Percentiles rank a stretch among this genome's conserved stretches.
Conservation (phyloP, 2,888 invertebrate genomes). For the Polymixis flavicincta region DNA sequence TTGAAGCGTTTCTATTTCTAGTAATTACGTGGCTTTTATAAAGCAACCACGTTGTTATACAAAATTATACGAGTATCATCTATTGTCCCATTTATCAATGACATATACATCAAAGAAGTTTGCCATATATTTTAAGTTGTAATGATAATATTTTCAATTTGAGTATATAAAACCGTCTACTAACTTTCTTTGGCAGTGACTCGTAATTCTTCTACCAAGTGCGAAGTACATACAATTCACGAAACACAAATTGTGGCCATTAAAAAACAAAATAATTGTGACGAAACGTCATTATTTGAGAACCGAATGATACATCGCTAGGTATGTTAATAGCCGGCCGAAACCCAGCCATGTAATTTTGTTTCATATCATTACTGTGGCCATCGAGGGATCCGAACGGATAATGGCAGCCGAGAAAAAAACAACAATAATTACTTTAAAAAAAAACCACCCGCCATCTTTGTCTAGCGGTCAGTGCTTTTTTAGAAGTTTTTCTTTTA, state of each 20-base stretch:
- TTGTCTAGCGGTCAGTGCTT: constrained; percentile 76
- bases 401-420: constrained; percentile 84
- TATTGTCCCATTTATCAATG: background rate
- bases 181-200: background rate
- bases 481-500: constrained; percentile 58
- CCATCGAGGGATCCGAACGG: constrained; percentile 77
- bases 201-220: constrained; percentile 6
- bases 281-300: constrained; percentile 73
- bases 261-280: constrained; percentile 56
- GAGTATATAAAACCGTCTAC: background rate
- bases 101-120: background rate
- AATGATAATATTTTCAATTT: constrained; percentile 5
- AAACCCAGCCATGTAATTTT: constrained; percentile 86
- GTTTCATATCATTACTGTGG: constrained; percentile 86
- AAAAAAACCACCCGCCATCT: constrained; percentile 77
- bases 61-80: background rate
- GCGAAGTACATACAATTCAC: constrained; percentile 36
- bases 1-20: background rate
- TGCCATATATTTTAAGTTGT: too few species aligned
- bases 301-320: constrained; percentile 83
- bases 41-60: too few species aligned
- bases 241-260: constrained; percentile 29
- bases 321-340: constrained; percentile 86
- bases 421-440: constrained; percentile 79
- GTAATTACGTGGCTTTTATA: background rate